phyloP scores from a whole-genome alignment of 2,113 vertebrate genomes.

The Calidris pugnax region DNA sequence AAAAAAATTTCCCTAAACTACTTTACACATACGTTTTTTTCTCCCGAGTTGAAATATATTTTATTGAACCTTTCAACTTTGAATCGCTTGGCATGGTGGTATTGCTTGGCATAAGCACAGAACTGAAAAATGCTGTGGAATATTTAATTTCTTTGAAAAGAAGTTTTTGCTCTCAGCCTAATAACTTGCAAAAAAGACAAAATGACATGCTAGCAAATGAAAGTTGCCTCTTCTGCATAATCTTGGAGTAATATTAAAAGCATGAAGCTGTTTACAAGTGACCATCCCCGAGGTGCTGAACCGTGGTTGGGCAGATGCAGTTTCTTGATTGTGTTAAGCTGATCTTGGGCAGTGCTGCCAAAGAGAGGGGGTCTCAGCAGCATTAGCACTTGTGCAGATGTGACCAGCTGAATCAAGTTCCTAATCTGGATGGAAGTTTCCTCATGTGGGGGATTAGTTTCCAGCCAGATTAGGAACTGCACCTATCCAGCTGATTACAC shows the following conservation, averaged over 20 bases:
- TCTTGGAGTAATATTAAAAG: neutral
- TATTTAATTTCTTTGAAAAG: neutral
- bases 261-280: neutral
- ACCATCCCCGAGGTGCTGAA: neutral
- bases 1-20: neutral
- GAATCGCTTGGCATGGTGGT: neutral
- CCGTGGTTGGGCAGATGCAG: neutral
- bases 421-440: neutral
- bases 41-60: neutral
- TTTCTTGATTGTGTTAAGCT: neutral
- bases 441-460: neutral
- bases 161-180: neutral
- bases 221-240: neutral
- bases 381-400: neutral
- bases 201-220: neutral
- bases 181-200: neutral
- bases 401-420: neutral
- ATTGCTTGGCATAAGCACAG: neutral
- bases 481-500: neutral
- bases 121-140: neutral
- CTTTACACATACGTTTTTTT: neutral
- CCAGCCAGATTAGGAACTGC: neutral
- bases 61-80: neutral
- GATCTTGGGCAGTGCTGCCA: neutral
- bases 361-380: neutral